Evolutionary conservation across 1,140 invertebrate species (phyloP).

Genomic region (Meloidogyne exigua): DNA sequence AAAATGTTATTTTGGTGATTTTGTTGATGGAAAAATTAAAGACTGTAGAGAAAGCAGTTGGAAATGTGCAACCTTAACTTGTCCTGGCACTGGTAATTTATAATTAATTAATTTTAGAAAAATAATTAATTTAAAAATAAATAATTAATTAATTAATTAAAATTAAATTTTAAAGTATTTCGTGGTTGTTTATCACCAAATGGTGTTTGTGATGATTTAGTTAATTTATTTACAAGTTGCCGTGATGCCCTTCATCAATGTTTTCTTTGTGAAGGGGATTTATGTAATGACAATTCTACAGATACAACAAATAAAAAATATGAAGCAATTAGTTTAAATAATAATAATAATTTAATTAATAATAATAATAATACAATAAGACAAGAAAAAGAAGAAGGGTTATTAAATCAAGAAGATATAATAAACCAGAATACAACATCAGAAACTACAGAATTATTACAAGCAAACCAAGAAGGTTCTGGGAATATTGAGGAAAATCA

Average conservation of each 20-base stretch:
- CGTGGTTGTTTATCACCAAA: neutral
- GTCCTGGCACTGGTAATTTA: neutral
- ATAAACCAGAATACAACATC: neutral
- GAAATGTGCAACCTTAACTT: neutral
- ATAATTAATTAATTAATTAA: neutral
- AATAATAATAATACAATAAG: neutral
- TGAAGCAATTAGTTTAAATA: neutral
- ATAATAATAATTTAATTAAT: neutral
- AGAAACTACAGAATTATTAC: neutral
- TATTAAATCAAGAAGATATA: neutral
- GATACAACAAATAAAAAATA: conserved; percentile 1
- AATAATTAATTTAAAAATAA: neutral
- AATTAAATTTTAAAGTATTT: neutral
- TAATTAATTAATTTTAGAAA: neutral
- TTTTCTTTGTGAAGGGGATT: neutral
- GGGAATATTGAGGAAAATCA: neutral
- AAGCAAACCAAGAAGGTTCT: neutral
- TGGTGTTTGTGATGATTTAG: neutral
- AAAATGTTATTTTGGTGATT: neutral
- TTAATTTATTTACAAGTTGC: conserved; percentile 5
- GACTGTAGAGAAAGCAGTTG: neutral
- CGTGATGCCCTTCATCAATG: neutral
- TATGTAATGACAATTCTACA: neutral
- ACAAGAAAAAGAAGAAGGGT: neutral
- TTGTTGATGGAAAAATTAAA: neutral